Conservation (phyloP, 2,888 invertebrate species). For the Spatulosminthurus flaviceps region DNA sequence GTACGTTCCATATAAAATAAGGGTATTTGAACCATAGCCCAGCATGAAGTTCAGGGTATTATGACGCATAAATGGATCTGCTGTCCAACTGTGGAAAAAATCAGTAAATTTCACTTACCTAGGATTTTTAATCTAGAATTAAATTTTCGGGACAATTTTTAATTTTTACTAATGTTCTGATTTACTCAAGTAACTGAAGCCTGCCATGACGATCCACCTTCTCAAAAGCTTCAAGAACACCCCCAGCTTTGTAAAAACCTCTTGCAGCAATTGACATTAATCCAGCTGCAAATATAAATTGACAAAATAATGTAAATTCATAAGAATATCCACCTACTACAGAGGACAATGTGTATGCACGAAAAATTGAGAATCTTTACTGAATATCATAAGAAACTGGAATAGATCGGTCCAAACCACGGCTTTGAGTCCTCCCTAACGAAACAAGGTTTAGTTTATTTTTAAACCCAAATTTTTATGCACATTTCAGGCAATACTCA, state of each 20-base stretch:
- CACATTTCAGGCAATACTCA: conserved; percentile 59
- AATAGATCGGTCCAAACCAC: conserved; percentile 59
- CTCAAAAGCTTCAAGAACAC: conserved; percentile 64
- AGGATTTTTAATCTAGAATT: no score
- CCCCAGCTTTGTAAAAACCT: conserved; percentile 65
- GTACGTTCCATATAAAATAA: conserved; percentile 53
- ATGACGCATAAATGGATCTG: conserved; percentile 62
- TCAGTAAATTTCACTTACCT: not conserved
- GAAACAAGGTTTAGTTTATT: conserved; percentile 4
- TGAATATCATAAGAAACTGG: conserved; percentile 53
- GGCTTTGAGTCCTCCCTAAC: conserved; percentile 57
- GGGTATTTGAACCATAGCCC: conserved; percentile 54
- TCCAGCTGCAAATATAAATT: conserved; percentile 2
- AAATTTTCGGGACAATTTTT: no score
- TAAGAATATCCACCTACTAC: no score
- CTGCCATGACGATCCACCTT: conserved; percentile 64
- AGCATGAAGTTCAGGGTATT: conserved; percentile 59
- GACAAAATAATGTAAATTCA: no score
- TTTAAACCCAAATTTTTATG: not conserved
- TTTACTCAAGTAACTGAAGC: conserved; percentile 63
- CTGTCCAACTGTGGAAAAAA: conserved; percentile 49
- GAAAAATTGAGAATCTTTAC: not conserved
- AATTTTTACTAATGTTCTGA: not conserved
- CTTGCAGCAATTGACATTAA: conserved; percentile 64
- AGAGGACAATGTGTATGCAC: no score